A percentile compares a stretch with the other conserved stretches of the same genome.
phyloP scores from a whole-genome alignment of 2,888 invertebrate species.

The Beris chalybata region DNA sequence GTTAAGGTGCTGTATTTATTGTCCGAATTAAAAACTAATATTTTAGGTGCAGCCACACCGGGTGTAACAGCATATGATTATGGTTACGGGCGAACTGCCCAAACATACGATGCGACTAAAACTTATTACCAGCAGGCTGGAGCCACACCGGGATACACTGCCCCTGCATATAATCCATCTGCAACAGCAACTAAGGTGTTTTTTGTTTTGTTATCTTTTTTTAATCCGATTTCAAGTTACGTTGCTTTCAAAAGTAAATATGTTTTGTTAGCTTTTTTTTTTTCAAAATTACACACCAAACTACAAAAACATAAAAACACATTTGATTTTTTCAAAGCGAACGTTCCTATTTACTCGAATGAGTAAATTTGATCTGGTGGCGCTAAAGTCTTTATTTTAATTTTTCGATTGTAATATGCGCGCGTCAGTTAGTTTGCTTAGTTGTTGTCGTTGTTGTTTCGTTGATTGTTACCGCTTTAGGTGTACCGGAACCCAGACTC shows the following conservation, averaged over 20 bases:
- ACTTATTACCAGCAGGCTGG: slow-evolving; percentile 82
- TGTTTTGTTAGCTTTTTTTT: neutral
- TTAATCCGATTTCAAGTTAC: neutral
- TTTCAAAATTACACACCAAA: neutral
- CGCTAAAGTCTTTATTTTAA: neutral
- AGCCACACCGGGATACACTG: slow-evolving; percentile 57
- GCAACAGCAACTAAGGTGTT: slow-evolving; percentile 50
- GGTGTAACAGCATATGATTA: slow-evolving; percentile 68
- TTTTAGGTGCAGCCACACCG: slow-evolving; percentile 50
- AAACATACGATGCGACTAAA: slow-evolving; percentile 80
- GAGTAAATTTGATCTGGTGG: neutral
- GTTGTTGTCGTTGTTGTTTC: slow-evolving; percentile 35
- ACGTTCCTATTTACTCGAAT: neutral
- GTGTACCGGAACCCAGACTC: slow-evolving; percentile 46
- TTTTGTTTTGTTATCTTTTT: slow-evolving; percentile 10
- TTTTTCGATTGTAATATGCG: neutral
- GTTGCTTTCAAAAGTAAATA: neutral
- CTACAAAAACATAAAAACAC: no score
- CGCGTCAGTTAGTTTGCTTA: neutral
- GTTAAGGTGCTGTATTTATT: slow-evolving; percentile 41
- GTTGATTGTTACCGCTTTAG: slow-evolving; percentile 34
- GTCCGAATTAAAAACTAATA: slow-evolving; percentile 29
- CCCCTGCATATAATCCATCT: slow-evolving; percentile 57
- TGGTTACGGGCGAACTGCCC: slow-evolving; percentile 68
- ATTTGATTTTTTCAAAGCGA: neutral